A percentile compares a stretch with the other conserved stretches of the same genome.
Evolutionary conservation across 2,797 vertebrate species (phyloP).

Genomic region (Phataginus tricuspis): DNA sequence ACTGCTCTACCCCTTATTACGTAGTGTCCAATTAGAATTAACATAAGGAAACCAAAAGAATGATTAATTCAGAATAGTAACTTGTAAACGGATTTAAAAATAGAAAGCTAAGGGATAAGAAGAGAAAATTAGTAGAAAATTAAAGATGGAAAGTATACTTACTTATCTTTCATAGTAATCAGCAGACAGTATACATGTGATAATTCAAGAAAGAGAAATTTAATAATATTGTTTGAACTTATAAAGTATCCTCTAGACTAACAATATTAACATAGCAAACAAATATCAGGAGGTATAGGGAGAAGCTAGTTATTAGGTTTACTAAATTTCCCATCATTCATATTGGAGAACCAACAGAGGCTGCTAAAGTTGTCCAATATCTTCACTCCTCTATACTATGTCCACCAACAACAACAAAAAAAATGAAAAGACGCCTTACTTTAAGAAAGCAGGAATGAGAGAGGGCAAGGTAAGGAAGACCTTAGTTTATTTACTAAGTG

Average conservation of each 20-base stretch:
- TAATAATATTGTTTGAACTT: slow-evolving; percentile 5
- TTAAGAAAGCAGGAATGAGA: slow-evolving; percentile 3
- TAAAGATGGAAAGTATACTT: too few species aligned
- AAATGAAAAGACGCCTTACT: background rate
- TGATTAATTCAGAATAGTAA: slow-evolving; percentile 14
- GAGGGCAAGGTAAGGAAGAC: background rate
- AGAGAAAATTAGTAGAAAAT: background rate
- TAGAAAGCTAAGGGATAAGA: background rate
- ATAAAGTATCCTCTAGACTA: background rate
- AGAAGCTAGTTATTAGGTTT: background rate
- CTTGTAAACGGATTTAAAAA: slow-evolving; percentile 6
- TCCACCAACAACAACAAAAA: background rate
- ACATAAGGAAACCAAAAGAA: slow-evolving; percentile 6
- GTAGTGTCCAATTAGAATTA: background rate
- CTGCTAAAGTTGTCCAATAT: background rate
- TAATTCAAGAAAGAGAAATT: background rate
- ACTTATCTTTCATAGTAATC: background rate
- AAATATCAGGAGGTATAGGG: background rate
- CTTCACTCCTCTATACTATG: background rate
- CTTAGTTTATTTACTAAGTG: background rate
- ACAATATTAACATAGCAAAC: slow-evolving; percentile 28
- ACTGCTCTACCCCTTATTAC: background rate
- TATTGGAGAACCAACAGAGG: background rate
- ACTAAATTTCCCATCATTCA: slow-evolving; percentile 32
- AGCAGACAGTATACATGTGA: background rate